phyloP scores from a whole-genome alignment of 2,888 invertebrate species.

The Eugnorisma glareosa region DNA sequence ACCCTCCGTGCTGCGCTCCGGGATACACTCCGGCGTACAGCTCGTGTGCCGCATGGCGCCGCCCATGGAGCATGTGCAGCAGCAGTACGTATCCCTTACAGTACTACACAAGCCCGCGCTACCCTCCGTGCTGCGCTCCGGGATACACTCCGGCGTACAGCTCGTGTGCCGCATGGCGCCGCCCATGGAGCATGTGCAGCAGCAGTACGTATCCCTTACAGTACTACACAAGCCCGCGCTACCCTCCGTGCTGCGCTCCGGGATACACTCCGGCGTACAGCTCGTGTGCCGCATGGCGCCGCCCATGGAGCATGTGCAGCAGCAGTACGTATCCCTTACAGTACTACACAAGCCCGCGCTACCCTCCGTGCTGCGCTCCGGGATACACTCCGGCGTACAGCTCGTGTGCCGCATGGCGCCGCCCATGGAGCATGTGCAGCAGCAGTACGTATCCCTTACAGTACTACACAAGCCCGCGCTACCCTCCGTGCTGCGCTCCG shows the following conservation, averaged over 20 bases:
- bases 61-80: constrained; percentile 81
- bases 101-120: constrained; percentile 90
- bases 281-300: constrained; percentile 95
- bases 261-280: constrained; percentile 91
- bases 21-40: constrained; percentile 91
- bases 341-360: constrained; percentile 90
- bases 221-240: constrained; percentile 90
- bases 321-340: constrained; percentile 68
- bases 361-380: constrained; percentile 92
- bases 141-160: constrained; percentile 91
- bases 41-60: constrained; percentile 95
- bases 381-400: constrained; percentile 91
- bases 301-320: constrained; percentile 81
- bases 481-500: constrained; percentile 92
- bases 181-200: constrained; percentile 81
- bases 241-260: constrained; percentile 92
- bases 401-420: constrained; percentile 95
- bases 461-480: constrained; percentile 90
- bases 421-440: constrained; percentile 81
- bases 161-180: constrained; percentile 95
- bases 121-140: constrained; percentile 92
- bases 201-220: constrained; percentile 68
- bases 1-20: constrained; percentile 92
- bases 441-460: constrained; percentile 68
- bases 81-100: constrained; percentile 68